phyloP scores from a whole-genome alignment of 2,797 vertebrate genomes.

The Astyanax mexicanus region DNA sequence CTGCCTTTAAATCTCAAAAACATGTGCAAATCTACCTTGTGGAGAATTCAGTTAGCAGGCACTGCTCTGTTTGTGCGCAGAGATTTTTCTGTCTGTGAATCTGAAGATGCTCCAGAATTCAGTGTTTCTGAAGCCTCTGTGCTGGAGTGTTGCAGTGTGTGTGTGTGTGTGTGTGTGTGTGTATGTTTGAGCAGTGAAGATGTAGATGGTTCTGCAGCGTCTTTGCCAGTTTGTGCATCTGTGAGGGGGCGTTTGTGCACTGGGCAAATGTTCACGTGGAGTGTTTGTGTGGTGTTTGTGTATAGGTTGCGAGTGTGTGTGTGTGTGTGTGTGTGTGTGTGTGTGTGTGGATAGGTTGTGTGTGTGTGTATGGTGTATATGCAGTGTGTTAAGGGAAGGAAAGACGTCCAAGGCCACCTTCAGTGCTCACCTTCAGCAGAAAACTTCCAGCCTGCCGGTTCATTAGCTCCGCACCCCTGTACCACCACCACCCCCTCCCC shows the following conservation, averaged over 20 bases:
- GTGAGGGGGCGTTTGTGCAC: slow-evolving; percentile 38
- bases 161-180: too few species aligned
- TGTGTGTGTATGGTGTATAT: too few species aligned
- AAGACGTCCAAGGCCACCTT: background rate
- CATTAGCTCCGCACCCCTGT: too few species aligned
- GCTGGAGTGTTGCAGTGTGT: background rate
- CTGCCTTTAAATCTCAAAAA: too few species aligned
- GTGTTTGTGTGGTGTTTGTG: slow-evolving; percentile 26
- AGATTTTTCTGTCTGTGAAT: too few species aligned
- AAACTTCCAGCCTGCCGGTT: too few species aligned
- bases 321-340: slow-evolving; percentile 39
- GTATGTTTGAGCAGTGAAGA: background rate
- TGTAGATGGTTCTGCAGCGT: slow-evolving; percentile 18
- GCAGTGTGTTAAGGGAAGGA: background rate
- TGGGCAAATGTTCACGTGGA: slow-evolving; percentile 16
- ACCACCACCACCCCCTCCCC: too few species aligned
- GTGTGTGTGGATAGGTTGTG: too few species aligned
- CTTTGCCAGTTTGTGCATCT: slow-evolving; percentile 38
- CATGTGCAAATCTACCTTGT: too few species aligned
- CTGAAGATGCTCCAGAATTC: background rate
- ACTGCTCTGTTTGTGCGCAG: too few species aligned
- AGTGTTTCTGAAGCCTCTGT: background rate
- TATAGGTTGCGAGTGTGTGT: background rate
- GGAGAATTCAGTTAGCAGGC: too few species aligned
- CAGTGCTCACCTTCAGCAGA: background rate